Conservation (phyloP, 2,888 invertebrate species). For the Polyommatus iphigenia region DNA sequence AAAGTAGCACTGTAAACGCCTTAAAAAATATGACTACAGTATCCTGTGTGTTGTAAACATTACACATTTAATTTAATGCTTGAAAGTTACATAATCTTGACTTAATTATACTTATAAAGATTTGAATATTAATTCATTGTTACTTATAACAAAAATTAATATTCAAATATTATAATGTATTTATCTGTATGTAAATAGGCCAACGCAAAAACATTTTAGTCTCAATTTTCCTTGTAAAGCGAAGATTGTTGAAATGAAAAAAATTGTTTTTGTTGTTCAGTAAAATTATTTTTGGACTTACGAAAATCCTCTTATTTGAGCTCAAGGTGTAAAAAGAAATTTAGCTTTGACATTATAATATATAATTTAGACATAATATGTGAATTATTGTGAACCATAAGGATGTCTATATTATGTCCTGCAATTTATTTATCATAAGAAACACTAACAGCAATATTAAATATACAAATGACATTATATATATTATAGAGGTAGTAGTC, state of each 20-base stretch:
- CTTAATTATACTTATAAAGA: background rate
- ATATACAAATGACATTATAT: too few species aligned
- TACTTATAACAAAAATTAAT: background rate
- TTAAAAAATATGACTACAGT: background rate
- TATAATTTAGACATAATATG: too few species aligned
- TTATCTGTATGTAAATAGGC: background rate
- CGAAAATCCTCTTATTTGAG: too few species aligned
- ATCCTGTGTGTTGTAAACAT: background rate
- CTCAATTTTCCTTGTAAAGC: background rate
- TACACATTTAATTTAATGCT: background rate
- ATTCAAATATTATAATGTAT: background rate
- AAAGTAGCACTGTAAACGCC: background rate
- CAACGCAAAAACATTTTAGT: background rate
- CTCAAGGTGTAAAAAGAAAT: too few species aligned
- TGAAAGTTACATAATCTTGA: background rate
- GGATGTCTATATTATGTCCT: too few species aligned
- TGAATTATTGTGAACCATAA: too few species aligned
- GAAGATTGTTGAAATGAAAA: slow-evolving; percentile 1
- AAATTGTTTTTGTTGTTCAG: background rate
- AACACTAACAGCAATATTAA: too few species aligned
- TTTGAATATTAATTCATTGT: too few species aligned
- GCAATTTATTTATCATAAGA: too few species aligned
- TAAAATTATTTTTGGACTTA: background rate
- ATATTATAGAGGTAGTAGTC: too few species aligned
- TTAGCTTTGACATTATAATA: too few species aligned